These are phyloP conservation scores for Aphidius gifuensis DNA, from an alignment of 1,140 invertebrate genomes.

Conservation along the genomic window DNA sequence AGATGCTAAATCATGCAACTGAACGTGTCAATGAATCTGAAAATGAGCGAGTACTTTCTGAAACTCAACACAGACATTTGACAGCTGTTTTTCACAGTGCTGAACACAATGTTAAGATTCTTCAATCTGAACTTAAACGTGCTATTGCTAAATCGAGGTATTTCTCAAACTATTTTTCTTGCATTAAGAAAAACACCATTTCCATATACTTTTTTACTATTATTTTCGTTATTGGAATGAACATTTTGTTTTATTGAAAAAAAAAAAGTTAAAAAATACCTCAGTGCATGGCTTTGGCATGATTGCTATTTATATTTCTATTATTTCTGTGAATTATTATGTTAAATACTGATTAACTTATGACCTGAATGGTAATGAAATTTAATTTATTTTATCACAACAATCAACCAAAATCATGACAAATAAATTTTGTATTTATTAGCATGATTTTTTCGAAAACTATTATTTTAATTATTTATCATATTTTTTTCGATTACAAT, in stretches of 20 bases:
- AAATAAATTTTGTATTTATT: conserved; percentile 15
- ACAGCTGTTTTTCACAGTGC: conserved; percentile 64
- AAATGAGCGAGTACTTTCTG: conserved; percentile 66
- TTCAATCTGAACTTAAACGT: conserved; percentile 68
- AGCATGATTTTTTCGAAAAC: no score
- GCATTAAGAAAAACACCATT: conserved; percentile 5
- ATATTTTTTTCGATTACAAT: no score
- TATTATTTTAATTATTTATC: no score
- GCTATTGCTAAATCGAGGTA: conserved; percentile 71
- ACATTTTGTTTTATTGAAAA: conserved; percentile 2
- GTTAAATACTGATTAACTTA: no score
- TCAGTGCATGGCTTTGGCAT: not conserved
- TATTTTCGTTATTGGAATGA: not conserved
- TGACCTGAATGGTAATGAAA: conserved; percentile 7
- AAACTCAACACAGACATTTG: conserved; percentile 65
- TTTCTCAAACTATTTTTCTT: conserved; percentile 14
- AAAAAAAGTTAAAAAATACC: conserved; percentile 4
- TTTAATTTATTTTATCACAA: no score
- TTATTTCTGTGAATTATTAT: no score
- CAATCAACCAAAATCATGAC: conserved; percentile 5
- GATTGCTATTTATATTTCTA: no score
- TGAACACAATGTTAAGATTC: conserved; percentile 62
- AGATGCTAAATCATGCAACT: conserved; percentile 96
- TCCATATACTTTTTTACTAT: not conserved
- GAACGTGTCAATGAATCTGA: conserved; percentile 79